Evolutionary conservation across 2,113 vertebrate genomes (phyloP), one percentile per base, ranked within the genome.

Genomic region (Tragelaphus imberbis): DNA sequence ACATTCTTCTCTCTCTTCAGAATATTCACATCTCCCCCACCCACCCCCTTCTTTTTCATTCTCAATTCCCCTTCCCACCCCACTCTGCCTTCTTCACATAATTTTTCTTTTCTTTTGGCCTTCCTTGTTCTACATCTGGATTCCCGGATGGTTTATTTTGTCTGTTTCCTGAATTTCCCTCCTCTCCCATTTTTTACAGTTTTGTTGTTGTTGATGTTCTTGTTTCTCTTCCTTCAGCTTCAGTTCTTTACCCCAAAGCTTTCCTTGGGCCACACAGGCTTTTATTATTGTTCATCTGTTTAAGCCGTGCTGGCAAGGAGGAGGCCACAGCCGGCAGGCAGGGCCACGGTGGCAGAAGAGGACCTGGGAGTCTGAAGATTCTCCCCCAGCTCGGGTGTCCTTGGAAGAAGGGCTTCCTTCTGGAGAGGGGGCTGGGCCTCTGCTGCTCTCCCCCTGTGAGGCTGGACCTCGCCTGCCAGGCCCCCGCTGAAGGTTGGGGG

Each of bases 251-350:
- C 90, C 82, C 81, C 79, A 36, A 82, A 95, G 91, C 80, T 88
- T 91, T 97, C 79, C 68, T 90, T 49, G 91, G 71, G 94, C 96
- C 92, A 93, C 47, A 47, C 6, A 84, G 36, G 90, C 88, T 96
- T 98, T 95, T 95, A 80, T 92, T 97, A 58, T 47, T 85, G 92
- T 36, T 98, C 97, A 97, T 97, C 92, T 80, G 94, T 88, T 81
- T 87, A 59, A 91, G 97, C 30, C 44, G 58, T 85, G 92, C 93
- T 98, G 97, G 98, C 98, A 97, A 82, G 56, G 2, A 93, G 84
- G 33, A 77, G 79, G 84, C 88, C 91, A 95, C 96, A 91, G 95
- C 95, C 88, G 84, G 97, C 95, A 97, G 96, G 90, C 94, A 97
- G 94, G 40, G 89, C 88, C 53, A 27, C 1, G 1, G 84, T 14